These are phyloP conservation scores for Rhea americana DNA, from an alignment of 2,113 vertebrate genomes.

Conservation along the genomic window DNA sequence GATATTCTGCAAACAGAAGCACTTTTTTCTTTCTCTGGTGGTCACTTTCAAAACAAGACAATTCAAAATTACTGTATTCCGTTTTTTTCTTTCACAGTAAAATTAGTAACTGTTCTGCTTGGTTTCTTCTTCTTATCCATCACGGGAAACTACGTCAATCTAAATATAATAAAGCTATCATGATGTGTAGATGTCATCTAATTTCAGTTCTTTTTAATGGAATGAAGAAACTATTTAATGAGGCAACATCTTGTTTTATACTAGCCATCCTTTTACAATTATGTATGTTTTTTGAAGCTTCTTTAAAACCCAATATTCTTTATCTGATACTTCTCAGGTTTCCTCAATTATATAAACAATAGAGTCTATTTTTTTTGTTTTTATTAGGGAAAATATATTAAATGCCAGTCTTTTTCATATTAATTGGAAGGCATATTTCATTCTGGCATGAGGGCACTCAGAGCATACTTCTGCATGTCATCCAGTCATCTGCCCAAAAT, in stretches of 20 bases:
- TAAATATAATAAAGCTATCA: background rate
- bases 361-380: background rate
- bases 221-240: conserved; percentile 37
- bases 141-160: background rate
- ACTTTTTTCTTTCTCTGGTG: background rate
- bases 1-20: background rate
- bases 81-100: background rate
- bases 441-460: background rate
- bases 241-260: conserved; percentile 35
- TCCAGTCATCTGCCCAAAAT: background rate
- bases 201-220: conserved; percentile 32
- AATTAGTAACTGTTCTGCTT: background rate
- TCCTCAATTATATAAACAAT: background rate
- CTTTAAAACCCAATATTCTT: background rate
- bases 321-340: background rate
- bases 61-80: background rate
- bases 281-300: background rate
- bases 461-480: background rate
- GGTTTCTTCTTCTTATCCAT: background rate
- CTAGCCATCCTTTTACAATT: conserved; percentile 28
- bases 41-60: background rate
- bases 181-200: background rate
- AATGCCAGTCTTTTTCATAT: background rate
- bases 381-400: background rate
- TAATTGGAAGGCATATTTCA: background rate